A percentile compares a stretch with the other conserved stretches of the same genome.
These are phyloP conservation scores for Pocillopora damicornis DNA, from an alignment of 64 coral and sea anemone genomes.

Conservation along the genomic window DNA sequence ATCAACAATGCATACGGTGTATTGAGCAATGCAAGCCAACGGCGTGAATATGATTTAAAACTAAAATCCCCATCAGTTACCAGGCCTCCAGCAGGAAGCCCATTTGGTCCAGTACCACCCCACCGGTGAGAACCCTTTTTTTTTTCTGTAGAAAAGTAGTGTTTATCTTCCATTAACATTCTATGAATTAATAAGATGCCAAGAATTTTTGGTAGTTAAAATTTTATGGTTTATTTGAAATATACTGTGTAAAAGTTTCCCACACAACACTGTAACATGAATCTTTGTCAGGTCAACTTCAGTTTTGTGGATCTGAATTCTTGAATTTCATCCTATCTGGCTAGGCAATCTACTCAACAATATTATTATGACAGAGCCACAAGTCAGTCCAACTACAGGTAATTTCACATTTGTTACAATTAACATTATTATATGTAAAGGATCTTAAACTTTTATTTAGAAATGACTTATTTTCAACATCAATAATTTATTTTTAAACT, in stretches of 20 bases:
- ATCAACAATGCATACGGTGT: slow-evolving; percentile 49
- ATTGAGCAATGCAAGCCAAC: slow-evolving; percentile 20
- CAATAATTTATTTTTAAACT: too few species aligned
- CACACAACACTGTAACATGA: not conserved
- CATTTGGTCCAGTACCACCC: slow-evolving; percentile 52
- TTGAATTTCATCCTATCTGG: not conserved
- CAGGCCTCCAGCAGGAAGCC: slow-evolving; percentile 18
- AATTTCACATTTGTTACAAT: not conserved
- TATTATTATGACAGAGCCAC: slow-evolving; percentile 36
- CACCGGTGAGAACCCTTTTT: not conserved
- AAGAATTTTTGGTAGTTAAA: not conserved
- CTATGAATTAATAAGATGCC: not conserved
- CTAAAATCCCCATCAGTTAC: not conserved
- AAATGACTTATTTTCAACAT: too few species aligned
- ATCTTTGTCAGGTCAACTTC: not conserved
- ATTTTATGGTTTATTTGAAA: too few species aligned
- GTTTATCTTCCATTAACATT: not conserved
- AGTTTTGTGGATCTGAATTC: not conserved
- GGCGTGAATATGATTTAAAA: slow-evolving; percentile 41
- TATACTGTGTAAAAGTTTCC: too few species aligned
- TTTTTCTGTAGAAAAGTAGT: not conserved
- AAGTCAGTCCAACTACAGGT: slow-evolving; percentile 28
- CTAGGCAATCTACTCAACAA: not conserved
- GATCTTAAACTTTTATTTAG: too few species aligned
- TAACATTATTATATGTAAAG: not conserved